Base-by-base conservation (phyloP, 35 echinoderm and acorn worm species). In the Antedon bifida region DNA sequence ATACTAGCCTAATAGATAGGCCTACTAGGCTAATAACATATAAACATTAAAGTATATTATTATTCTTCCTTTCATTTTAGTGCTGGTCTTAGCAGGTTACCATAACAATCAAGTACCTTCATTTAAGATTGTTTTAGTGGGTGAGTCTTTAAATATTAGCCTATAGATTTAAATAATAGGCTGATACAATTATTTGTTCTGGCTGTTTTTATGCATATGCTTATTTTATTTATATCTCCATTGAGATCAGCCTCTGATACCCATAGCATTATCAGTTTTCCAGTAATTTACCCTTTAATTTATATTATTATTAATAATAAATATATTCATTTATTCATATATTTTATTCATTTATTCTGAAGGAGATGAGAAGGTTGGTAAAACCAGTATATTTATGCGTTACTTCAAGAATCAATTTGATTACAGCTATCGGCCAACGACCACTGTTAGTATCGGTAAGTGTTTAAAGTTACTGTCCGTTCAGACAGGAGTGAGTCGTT, bases 401-500 rank as follows among this genome's bases (percentile, higher is more conserved):
- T 97, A 97, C 75, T 92, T 92, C 46, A 90, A 90, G 56, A 97
- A 97, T 33, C 94, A 97, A 85, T 97, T 97, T 92, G 94, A 97
- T 56, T 97, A 97, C 79, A 92, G 94, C 46, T 97, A 97, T 79
- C 86, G 91, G 51, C 90, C 90, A 31, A 97, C 94, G 23, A 92
- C 90, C 14, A 90, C 90, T 75, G 90, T 92, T 23, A 92, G 83
- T 55, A 92, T 92, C 17, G 90, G 93, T 91, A 35, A 91, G 92
- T 84, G n/a, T n/a, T 75, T 33, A 39, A 55, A 34, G 36, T 76
- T 32, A 31, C 23, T 34, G 32, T 32, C 1, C 73, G n/a, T n/a
- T n/a, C n/a, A n/a, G n/a, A 42, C 38, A 42, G 38, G 14, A 42
- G 38, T 42, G n/a, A n/a, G n/a, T n/a, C n/a, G n/a, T n/a, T n/a